Base-by-base conservation (phyloP, 2,113 vertebrate species). In the Barnardius zonarius region DNA sequence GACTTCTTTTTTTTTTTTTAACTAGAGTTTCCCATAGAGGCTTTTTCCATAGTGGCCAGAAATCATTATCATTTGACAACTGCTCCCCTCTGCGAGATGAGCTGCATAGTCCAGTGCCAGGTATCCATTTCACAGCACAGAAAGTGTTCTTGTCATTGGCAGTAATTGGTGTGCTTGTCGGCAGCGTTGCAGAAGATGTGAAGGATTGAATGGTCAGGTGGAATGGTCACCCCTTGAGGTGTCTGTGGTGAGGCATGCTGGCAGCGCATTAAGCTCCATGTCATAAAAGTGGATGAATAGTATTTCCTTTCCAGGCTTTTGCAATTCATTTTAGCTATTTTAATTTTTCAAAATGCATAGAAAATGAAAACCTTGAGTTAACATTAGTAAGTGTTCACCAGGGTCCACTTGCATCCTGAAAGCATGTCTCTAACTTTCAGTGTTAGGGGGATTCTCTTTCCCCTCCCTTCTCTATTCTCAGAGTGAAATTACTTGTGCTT, bases 51-150 rank as follows among this genome's bases (percentile, higher is more conserved):
- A 63, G 37, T 41, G 74, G 79, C 55, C 79, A 88, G 83, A 86
- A 93, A 73, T 91, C 28, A 23, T 23, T n/a, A 51, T 74, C 51
- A 6, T 79, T 92, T 95, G 92, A 92, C 92, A 94, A 37, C 39
- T 70, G 31, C 57, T 95, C 4, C 15, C 69, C 77, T 76, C 33
- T 63, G 84, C 81, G 75, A 89, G 82, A 92, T 37, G 49, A 92
- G 68, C 83, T 88, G 83, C 37, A 20, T 48, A 85, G 66, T 69
- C 54, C 49, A 16, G 15, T 83, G 94, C 90, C 96, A 95, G 83
- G 74, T 93, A 67, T 89, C 72, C 55, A 25, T 96, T 96, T 93
- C 64, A 68, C 85, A 86, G 28, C 88, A 54, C 51, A 78, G 84
- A 84, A 90, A 67, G 33, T 5, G 55, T 82, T 78, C 37, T 78